Conservation (phyloP, 2,888 invertebrate species). For the Sesia apiformis region DNA sequence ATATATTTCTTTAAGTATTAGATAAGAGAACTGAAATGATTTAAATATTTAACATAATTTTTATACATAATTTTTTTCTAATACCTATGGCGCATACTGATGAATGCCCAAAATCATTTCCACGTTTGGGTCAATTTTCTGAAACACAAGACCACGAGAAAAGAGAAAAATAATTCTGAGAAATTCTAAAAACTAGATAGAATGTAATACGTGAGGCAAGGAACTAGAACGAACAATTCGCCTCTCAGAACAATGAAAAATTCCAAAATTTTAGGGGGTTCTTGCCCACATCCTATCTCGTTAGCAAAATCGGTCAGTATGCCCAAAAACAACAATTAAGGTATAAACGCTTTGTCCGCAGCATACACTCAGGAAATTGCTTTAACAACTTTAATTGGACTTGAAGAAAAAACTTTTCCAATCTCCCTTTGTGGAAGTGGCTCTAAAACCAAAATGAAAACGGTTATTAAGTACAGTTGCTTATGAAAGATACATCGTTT, state of each 20-base stretch:
- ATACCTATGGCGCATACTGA: too few species aligned
- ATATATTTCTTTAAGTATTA: too few species aligned
- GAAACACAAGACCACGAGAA: too few species aligned
- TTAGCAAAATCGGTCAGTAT: not conserved
- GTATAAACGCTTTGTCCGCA: constrained; percentile 7
- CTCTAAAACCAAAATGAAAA: constrained; percentile 52
- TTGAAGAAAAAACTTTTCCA: constrained; percentile 70
- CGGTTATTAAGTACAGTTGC: constrained; percentile 37
- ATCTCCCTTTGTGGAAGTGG: constrained; percentile 62
- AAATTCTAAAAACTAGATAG: too few species aligned
- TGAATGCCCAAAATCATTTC: too few species aligned
- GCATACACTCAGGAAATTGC: constrained; percentile 58
- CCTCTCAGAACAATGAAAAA: not conserved
- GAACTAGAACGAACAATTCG: too few species aligned
- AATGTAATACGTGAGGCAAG: too few species aligned
- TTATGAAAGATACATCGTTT: constrained; percentile 29
- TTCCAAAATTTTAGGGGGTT: not conserved
- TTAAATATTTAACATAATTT: too few species aligned
- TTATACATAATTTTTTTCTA: too few species aligned
- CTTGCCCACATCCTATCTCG: not conserved
- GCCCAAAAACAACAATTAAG: not conserved
- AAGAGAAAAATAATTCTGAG: too few species aligned
- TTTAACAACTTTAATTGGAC: constrained; percentile 69
- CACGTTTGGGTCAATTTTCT: too few species aligned
- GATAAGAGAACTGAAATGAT: too few species aligned